Evolutionary conservation across 2,797 vertebrate species (phyloP).

Genomic region (Semaprochilodus insignis): DNA sequence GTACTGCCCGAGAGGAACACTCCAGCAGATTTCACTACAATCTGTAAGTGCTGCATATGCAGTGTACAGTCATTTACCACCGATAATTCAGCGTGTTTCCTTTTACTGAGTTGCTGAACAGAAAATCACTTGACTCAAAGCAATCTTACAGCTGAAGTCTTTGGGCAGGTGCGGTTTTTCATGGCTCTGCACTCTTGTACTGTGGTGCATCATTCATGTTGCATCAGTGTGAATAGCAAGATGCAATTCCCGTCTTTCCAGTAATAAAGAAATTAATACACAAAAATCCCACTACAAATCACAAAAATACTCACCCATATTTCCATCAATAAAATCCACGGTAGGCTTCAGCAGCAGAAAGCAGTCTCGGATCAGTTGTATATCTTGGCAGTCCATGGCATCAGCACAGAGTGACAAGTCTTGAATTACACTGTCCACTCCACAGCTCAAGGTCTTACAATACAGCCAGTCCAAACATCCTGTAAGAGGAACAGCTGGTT

Average conservation of each 20-base stretch:
- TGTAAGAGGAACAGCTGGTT: constrained; percentile 58
- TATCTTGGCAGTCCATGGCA: constrained; percentile 73
- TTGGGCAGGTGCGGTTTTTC: too few relatives aligned
- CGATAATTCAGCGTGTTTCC: too few relatives aligned
- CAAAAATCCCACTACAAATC: background rate
- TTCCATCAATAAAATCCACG: constrained; percentile 70
- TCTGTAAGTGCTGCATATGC: too few relatives aligned
- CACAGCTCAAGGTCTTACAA: constrained; percentile 76
- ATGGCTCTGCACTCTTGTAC: too few relatives aligned
- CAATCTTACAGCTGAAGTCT: too few relatives aligned
- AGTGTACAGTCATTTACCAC: too few relatives aligned
- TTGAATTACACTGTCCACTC: constrained; percentile 73
- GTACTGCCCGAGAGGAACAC: too few relatives aligned
- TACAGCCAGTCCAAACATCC: constrained; percentile 85
- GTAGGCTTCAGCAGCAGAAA: constrained; percentile 80
- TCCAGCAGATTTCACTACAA: too few relatives aligned
- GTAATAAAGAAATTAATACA: background rate
- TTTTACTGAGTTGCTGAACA: too few relatives aligned
- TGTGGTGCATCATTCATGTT: too few relatives aligned
- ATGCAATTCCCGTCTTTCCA: background rate
- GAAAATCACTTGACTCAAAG: too few relatives aligned
- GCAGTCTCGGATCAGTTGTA: constrained; percentile 75
- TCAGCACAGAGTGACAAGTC: constrained; percentile 79
- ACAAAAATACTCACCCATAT: constrained; percentile 72
- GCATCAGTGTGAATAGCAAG: too few relatives aligned